phyloP scores from a whole-genome alignment of 53 echinoderm and acorn worm genomes.

The Hippasteria phrygiana region DNA sequence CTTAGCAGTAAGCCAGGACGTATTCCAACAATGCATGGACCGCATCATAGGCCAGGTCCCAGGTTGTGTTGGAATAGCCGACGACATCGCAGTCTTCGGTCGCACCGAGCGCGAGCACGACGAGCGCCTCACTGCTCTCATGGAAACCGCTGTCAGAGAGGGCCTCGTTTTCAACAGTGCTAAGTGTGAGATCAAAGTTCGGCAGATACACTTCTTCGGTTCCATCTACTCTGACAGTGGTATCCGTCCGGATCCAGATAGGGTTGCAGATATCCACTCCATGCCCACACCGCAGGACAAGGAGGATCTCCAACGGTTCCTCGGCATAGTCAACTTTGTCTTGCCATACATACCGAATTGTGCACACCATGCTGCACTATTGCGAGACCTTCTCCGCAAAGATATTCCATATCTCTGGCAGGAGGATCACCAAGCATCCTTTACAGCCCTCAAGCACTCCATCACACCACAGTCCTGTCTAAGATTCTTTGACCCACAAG shows the following conservation, averaged over 20 bases:
- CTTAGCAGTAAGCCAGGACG: constrained; percentile 26
- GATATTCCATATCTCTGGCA: constrained; percentile 66
- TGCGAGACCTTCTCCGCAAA: constrained; percentile 67
- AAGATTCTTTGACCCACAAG: constrained; percentile 41
- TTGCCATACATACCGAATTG: constrained; percentile 63
- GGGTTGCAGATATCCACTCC: constrained; percentile 57
- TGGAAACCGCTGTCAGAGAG: constrained; percentile 29
- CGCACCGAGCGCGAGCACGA: constrained; percentile 58
- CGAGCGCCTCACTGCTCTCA: constrained; percentile 12
- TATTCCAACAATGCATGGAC: constrained; percentile 54
- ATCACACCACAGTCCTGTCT: constrained; percentile 52
- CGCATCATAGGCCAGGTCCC: constrained; percentile 3
- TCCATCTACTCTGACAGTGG: constrained; percentile 52
- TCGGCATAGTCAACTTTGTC: constrained; percentile 67
- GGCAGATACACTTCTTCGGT: constrained; percentile 63
- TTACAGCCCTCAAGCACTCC: constrained; percentile 21
- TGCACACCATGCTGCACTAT: constrained; percentile 47
- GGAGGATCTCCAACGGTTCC: constrained; percentile 74
- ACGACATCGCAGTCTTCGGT: constrained; percentile 41
- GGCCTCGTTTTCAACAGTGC: constrained; percentile 52
- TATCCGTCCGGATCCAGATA: constrained; percentile 61
- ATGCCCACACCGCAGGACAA: constrained; percentile 81
- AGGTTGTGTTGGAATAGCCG: constrained; percentile 46
- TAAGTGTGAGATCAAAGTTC: constrained; percentile 46
- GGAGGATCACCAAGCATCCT: constrained; percentile 59